Base-by-base conservation (phyloP, 2,113 vertebrate species). In the Forbesichthys papilliferus region DNA sequence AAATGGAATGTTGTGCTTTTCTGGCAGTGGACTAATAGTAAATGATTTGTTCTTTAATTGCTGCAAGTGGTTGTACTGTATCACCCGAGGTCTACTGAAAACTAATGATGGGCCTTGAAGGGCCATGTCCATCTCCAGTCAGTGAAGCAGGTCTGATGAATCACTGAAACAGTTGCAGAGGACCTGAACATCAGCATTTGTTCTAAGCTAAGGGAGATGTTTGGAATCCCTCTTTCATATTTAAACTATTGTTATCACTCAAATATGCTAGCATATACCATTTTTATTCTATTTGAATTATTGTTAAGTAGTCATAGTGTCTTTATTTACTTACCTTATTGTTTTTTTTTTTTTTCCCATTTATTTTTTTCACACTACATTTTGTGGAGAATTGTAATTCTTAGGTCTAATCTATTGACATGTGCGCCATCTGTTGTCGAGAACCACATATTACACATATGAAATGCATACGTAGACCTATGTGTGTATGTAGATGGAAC, bases 361-460 rank as follows among this genome's bases (percentile, higher is more conserved):
- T 42, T 0, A 42, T 42, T 42, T 42, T 42, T 42, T 42, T 42
- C 36, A 42, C 36, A 42, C 36, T 42, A 42, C 36, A 42, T 42
- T 42, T 42, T 42, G 36, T 8, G 7, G 3, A 42, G 7, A 42
- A 42, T 6, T 42, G 36, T 8, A 42, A 42, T 42, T 5, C 36
- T 27, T 42, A 42, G 36, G 7, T 42, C 36, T 8, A 42, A 5
- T 48, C 11, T 82, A 58, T 61, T 75, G 0, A 7, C 73, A 14
- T 59, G 56, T 78, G 69, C 52, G 87, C 82, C 86, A 73, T 82
- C 89, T 88, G 55, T 76, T 87, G 87, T 83, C 74, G 36, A 66
- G 0, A 33, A 2, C 11, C 3, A 20, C 70, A 3, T 10, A 77
- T 53, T 71, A 60, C 79, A 71, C 14, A 52, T 4, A 11, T 1